Evolutionary conservation across 1,140 invertebrate species (phyloP).

Genomic region (Leguminivora glycinivorella): DNA sequence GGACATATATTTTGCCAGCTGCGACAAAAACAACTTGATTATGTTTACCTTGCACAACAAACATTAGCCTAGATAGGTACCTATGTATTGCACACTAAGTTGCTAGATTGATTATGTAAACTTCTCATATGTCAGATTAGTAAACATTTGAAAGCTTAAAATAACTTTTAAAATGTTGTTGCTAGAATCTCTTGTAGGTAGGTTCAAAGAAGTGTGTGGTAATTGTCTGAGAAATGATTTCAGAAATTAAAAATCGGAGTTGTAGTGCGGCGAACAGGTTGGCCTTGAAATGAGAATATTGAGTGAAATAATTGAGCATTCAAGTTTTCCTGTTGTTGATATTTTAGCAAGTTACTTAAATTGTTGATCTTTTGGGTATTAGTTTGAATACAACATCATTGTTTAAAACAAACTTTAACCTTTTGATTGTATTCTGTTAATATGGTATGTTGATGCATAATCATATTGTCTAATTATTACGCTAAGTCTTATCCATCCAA

Average conservation of each 20-base stretch:
- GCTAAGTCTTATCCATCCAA: too few species aligned
- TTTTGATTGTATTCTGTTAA: too few species aligned
- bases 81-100: not conserved
- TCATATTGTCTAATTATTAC: too few species aligned
- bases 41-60: not conserved
- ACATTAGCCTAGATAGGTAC: conserved; percentile 7
- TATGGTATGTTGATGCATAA: too few species aligned
- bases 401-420: too few species aligned
- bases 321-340: not conserved
- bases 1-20: not conserved
- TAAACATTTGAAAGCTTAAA: not conserved
- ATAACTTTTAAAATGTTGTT: not conserved
- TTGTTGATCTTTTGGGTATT: too few species aligned
- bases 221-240: not conserved
- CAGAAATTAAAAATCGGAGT: not conserved
- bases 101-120: conserved; percentile 3
- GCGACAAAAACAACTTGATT: not conserved
- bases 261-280: not conserved
- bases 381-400: too few species aligned
- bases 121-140: not conserved
- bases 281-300: not conserved
- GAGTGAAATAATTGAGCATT: not conserved
- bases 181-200: conserved; percentile 14
- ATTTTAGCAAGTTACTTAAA: not conserved
- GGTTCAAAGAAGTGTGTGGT: not conserved